Conservation (phyloP, 2,888 invertebrate genomes). For the Pachliopta kotzebuea region DNA sequence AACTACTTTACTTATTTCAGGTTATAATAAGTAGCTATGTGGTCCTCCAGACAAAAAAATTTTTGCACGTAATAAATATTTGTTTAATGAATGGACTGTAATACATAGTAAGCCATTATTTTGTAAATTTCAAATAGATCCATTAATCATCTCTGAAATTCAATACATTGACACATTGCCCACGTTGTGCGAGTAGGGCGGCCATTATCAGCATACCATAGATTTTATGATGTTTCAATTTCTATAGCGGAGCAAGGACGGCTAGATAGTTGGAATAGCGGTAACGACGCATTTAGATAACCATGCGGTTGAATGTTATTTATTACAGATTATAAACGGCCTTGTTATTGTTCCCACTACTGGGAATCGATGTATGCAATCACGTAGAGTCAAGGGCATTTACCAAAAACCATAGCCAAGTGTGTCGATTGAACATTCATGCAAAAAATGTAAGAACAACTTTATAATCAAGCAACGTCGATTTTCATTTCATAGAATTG, state of each 20-base stretch:
- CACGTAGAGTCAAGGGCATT: too few species aligned
- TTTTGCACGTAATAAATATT: too few species aligned
- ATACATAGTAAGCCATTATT: slow-evolving; percentile 44
- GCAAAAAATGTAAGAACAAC: too few species aligned
- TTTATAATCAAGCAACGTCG: too few species aligned
- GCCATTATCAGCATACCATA: slow-evolving; percentile 59
- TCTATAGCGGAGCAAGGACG: slow-evolving; percentile 49
- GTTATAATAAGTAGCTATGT: too few species aligned
- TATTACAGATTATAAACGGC: not conserved
- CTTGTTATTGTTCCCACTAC: too few species aligned
- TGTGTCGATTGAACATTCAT: too few species aligned
- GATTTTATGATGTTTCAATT: slow-evolving; percentile 67
- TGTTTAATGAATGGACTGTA: not conserved
- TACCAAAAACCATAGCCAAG: too few species aligned
- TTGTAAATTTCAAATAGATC: slow-evolving; percentile 63
- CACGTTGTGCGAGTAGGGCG: slow-evolving; percentile 38
- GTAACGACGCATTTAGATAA: slow-evolving; percentile 67
- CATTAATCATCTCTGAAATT: slow-evolving; percentile 77
- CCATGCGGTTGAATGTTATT: slow-evolving; percentile 65
- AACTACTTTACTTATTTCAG: too few species aligned
- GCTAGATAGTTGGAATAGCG: slow-evolving; percentile 61
- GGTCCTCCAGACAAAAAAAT: too few species aligned
- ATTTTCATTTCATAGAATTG: too few species aligned
- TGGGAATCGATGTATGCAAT: too few species aligned
- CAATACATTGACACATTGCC: slow-evolving; percentile 72